Conservation (phyloP, 1,140 invertebrate genomes). For the Lasioglossum albipes region DNA sequence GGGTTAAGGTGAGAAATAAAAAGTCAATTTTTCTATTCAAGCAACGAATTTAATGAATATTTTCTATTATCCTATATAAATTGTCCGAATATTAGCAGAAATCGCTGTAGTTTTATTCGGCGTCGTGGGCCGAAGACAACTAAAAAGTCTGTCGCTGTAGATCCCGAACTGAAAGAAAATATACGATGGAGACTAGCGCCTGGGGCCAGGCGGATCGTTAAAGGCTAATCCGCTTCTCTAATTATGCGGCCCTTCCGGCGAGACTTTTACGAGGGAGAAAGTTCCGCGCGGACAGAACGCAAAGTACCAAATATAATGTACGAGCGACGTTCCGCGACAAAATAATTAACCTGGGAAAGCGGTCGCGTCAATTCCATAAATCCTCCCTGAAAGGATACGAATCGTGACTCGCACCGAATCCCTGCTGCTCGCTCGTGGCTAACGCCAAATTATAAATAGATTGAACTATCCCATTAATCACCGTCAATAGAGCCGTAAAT, state of each 20-base stretch:
- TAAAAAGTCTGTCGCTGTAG: background rate
- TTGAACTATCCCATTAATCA: constrained; percentile 60
- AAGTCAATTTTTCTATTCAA: too few relatives aligned
- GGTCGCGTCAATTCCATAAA: constrained; percentile 37
- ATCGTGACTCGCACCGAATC: constrained; percentile 29
- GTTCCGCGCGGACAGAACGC: background rate
- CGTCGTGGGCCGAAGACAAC: background rate
- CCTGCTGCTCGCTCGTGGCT: constrained; percentile 23
- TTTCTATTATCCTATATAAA: too few relatives aligned
- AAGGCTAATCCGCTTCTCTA: constrained; percentile 16
- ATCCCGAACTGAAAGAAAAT: background rate
- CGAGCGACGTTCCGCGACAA: constrained; percentile 6
- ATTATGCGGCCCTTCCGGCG: constrained; percentile 11
- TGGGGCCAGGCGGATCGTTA: background rate
- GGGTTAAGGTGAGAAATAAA: too few relatives aligned
- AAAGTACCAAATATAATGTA: constrained; percentile 3
- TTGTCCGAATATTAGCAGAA: too few relatives aligned
- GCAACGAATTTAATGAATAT: too few relatives aligned
- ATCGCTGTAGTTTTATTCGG: background rate
- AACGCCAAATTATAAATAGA: constrained; percentile 58
- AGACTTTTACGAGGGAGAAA: constrained; percentile 21
- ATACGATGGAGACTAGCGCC: constrained; percentile 2
- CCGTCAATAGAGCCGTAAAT: constrained; percentile 57
- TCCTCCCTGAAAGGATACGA: constrained; percentile 22
- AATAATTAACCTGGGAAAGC: constrained; percentile 29